Percentiles rank a stretch among this genome's conserved stretches.
These are phyloP conservation scores for Eleutherodactylus coqui DNA, from an alignment of 2,797 vertebrate genomes.

Conservation along the genomic window DNA sequence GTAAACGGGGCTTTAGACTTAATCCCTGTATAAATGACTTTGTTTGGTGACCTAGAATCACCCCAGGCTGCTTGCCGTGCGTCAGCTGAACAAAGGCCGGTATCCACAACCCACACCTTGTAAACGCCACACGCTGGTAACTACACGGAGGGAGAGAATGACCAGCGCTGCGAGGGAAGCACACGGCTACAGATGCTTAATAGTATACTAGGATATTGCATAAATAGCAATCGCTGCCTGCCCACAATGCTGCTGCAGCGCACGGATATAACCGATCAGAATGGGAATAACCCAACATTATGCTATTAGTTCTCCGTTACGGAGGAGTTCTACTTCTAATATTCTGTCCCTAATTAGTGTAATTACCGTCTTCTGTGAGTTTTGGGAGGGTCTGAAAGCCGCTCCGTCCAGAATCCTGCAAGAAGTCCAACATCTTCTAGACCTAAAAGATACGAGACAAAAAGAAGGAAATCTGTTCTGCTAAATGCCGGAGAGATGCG, in stretches of 20 bases:
- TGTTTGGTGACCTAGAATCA: too few species aligned
- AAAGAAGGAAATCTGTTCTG: background rate
- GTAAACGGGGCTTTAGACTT: too few species aligned
- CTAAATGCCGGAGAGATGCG: too few species aligned
- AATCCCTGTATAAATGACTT: too few species aligned
- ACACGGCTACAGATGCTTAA: background rate
- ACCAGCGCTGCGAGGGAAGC: too few species aligned
- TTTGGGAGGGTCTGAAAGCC: constrained; percentile 69
- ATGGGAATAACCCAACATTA: too few species aligned
- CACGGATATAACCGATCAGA: too few species aligned
- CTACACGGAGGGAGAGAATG: background rate
- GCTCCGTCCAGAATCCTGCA: constrained; percentile 67
- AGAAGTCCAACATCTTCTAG: constrained; percentile 73
- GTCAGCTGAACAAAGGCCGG: background rate
- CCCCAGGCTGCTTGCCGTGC: background rate
- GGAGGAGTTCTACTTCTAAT: too few species aligned
- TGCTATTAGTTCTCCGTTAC: background rate
- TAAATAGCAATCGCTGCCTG: background rate
- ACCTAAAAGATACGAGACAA: too few species aligned
- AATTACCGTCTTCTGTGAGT: constrained; percentile 75
- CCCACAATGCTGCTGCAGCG: too few species aligned
- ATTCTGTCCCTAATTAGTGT: too few species aligned
- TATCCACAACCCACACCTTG: background rate
- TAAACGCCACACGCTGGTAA: background rate
- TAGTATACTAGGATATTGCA: background rate